These are phyloP conservation scores for Ephydatia muelleri DNA, from an alignment of 37 sponge, comb jelly and placozoan species.

Conservation along the genomic window DNA sequence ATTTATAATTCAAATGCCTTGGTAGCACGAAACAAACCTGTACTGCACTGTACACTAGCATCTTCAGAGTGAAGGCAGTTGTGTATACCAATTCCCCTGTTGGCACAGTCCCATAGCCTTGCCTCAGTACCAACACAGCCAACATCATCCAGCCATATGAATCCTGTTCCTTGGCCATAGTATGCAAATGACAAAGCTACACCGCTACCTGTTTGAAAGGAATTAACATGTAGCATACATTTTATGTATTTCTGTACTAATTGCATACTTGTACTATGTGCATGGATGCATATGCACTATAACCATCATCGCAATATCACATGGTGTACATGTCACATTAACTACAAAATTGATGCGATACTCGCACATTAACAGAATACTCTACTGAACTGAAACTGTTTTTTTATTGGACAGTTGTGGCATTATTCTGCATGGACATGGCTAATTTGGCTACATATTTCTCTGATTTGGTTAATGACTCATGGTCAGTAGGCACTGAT, in stretches of 20 bases:
- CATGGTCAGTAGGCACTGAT: background rate
- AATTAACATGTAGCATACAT: too few relatives aligned
- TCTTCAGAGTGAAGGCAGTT: constrained; percentile 53
- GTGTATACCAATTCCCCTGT: constrained; percentile 4
- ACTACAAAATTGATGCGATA: background rate
- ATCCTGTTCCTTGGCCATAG: constrained; percentile 37
- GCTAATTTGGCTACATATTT: background rate
- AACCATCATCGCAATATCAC: too few relatives aligned
- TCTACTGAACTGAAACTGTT: background rate
- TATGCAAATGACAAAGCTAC: background rate
- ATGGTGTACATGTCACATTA: background rate
- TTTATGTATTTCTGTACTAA: too few relatives aligned
- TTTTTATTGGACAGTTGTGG: background rate
- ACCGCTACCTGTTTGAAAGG: background rate
- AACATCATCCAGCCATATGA: constrained; percentile 34
- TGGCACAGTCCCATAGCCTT: constrained; percentile 17
- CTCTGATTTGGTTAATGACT: background rate
- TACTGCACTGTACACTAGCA: constrained; percentile 30
- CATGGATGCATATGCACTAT: background rate
- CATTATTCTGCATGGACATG: background rate
- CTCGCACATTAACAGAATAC: background rate
- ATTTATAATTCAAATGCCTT: background rate
- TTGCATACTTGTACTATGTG: background rate
- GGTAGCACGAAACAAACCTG: background rate
- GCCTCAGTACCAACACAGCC: constrained; percentile 22